phyloP scores from a whole-genome alignment of 2,888 invertebrate genomes.

The Andrena praecox region DNA sequence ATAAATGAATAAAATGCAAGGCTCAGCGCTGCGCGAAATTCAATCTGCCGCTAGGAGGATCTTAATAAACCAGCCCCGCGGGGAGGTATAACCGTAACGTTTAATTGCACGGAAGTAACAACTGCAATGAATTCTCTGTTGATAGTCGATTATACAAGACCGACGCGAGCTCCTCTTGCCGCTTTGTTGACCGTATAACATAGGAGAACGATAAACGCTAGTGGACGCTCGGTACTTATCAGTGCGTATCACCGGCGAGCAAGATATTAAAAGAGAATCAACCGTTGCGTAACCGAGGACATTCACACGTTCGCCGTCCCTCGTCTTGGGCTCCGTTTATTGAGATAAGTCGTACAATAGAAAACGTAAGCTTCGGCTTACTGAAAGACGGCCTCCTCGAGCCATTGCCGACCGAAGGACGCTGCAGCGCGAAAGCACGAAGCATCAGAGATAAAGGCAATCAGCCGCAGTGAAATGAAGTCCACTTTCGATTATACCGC shows the following conservation, averaged over 20 bases:
- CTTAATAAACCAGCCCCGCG: not conserved
- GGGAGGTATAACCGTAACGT: not conserved
- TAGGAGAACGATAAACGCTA: slow-evolving; percentile 2
- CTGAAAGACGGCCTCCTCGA: not conserved
- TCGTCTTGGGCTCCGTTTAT: slow-evolving; percentile 9
- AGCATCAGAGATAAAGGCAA: slow-evolving; percentile 19
- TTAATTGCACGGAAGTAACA: not conserved
- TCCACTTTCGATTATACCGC: too few species aligned
- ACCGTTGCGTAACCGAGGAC: slow-evolving; percentile 12
- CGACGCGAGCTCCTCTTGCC: not conserved
- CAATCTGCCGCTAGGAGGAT: not conserved
- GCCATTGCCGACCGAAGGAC: too few species aligned
- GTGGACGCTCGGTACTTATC: not conserved
- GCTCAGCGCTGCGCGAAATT: not conserved
- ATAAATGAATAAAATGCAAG: not conserved
- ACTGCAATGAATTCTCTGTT: slow-evolving; percentile 4
- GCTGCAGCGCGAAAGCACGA: not conserved
- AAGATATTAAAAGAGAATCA: not conserved
- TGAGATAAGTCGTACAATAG: slow-evolving; percentile 19
- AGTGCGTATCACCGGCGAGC: not conserved
- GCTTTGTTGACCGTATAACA: not conserved
- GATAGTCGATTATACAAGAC: slow-evolving; percentile 7
- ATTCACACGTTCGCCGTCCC: not conserved
- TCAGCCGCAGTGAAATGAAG: not conserved
- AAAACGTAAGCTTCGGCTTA: not conserved